Evolutionary conservation across 2,888 invertebrate genomes (phyloP).

Genomic region (Pemphredon lugubris): DNA sequence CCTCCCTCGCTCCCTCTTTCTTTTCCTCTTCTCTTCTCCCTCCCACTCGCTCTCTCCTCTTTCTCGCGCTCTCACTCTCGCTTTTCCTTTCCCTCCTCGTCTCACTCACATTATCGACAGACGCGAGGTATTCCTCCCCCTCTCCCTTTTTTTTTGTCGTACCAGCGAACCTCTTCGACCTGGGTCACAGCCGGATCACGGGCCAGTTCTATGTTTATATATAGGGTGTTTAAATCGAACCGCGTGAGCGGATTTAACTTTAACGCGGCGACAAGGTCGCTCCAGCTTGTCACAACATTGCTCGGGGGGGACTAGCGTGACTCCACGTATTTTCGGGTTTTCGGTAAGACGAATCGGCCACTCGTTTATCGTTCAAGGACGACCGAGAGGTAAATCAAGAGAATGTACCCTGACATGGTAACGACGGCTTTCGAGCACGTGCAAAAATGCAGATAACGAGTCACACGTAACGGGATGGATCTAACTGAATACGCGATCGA

Average conservation of each 20-base stretch:
- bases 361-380: conserved; percentile 51
- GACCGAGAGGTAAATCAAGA: conserved; percentile 27
- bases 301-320: conserved; percentile 37
- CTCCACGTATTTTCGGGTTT: conserved; percentile 53
- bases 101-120: neutral
- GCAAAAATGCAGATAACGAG: too few relatives aligned
- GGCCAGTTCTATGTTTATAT: conserved; percentile 52
- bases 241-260: conserved; percentile 55
- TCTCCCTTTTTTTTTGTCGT: neutral
- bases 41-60: too few relatives aligned
- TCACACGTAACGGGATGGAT: too few relatives aligned
- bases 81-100: neutral
- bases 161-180: conserved; percentile 38
- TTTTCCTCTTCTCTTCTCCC: too few relatives aligned
- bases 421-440: neutral
- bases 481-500: too few relatives aligned
- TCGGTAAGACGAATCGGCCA: conserved; percentile 38
- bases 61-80: neutral
- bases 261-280: conserved; percentile 57
- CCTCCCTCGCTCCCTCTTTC: too few relatives aligned
- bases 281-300: conserved; percentile 58
- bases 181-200: conserved; percentile 54
- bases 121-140: neutral
- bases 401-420: conserved; percentile 1
- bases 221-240: conserved; percentile 56